These are phyloP conservation scores for Meandrina meandrites DNA, from an alignment of 92 coral and sea anemone species.

Conservation along the genomic window DNA sequence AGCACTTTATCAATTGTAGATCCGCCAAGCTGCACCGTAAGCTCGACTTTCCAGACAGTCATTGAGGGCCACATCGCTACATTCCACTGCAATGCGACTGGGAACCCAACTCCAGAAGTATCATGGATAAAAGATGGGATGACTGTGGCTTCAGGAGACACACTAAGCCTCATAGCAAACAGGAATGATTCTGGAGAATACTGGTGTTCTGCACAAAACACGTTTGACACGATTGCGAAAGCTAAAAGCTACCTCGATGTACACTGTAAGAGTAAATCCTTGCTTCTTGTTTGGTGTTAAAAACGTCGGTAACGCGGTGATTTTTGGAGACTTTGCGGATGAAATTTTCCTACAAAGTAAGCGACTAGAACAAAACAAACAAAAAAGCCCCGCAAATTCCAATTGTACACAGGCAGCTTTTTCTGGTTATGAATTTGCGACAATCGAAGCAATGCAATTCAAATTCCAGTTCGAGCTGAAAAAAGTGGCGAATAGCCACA, in stretches of 20 bases:
- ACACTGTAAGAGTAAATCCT: neutral
- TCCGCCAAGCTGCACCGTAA: conserved; percentile 1
- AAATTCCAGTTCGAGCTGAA: no score
- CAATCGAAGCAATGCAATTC: neutral
- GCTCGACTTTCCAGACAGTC: neutral
- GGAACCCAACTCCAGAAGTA: conserved; percentile 11
- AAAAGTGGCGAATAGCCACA: no score
- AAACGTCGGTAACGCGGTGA: neutral
- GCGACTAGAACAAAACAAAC: neutral
- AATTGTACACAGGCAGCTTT: neutral
- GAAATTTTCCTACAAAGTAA: neutral
- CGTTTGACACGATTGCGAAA: neutral
- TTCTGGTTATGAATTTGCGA: neutral
- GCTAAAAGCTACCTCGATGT: conserved; percentile 9
- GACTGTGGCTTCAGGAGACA: neutral
- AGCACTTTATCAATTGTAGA: neutral
- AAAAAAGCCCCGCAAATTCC: no score
- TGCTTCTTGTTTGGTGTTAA: neutral
- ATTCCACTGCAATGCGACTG: conserved; percentile 28
- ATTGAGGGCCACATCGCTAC: neutral
- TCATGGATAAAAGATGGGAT: conserved; percentile 24
- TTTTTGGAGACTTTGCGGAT: neutral
- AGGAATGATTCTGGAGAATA: conserved; percentile 22
- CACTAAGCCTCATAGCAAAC: neutral
- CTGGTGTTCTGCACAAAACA: conserved; percentile 22